These are phyloP conservation scores for Tiliacea citrago DNA, from an alignment of 2,888 invertebrate species.

Conservation along the genomic window DNA sequence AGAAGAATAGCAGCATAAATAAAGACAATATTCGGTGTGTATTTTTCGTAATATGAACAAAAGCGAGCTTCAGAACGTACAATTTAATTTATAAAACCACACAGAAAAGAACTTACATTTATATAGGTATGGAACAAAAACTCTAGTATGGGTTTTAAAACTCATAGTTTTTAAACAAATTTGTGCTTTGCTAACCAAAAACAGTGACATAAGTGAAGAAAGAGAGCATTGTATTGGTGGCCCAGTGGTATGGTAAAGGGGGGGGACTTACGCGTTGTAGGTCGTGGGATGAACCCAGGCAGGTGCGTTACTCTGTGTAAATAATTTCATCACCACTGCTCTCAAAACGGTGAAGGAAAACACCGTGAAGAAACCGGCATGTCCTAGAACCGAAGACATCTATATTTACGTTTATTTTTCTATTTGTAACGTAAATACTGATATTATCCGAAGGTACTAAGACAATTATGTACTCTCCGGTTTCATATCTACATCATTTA, in stretches of 20 bases:
- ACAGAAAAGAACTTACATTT: background rate
- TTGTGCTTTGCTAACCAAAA: too few species aligned
- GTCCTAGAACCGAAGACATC: too few species aligned
- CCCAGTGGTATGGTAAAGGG: too few species aligned
- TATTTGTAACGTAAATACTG: background rate
- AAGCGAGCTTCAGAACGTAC: constrained; percentile 14
- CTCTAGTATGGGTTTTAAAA: background rate
- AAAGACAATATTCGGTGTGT: constrained; percentile 11
- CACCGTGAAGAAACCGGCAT: too few species aligned
- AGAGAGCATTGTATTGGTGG: too few species aligned
- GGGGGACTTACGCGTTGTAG: too few species aligned
- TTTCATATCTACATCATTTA: background rate
- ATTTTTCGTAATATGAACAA: constrained; percentile 20
- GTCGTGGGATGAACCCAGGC: too few species aligned
- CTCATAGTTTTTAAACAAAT: background rate
- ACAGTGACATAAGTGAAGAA: too few species aligned
- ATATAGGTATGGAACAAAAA: background rate
- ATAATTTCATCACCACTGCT: too few species aligned
- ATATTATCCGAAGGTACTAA: background rate
- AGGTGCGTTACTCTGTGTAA: too few species aligned
- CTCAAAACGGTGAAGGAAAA: too few species aligned
- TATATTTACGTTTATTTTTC: too few species aligned
- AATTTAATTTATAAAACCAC: constrained; percentile 26
- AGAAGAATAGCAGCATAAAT: constrained; percentile 12
- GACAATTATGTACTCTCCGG: background rate